A percentile compares a stretch with the other conserved stretches of the same genome.
phyloP scores from a whole-genome alignment of 1,140 invertebrate genomes.

The Aphaenogaster floridana region DNA sequence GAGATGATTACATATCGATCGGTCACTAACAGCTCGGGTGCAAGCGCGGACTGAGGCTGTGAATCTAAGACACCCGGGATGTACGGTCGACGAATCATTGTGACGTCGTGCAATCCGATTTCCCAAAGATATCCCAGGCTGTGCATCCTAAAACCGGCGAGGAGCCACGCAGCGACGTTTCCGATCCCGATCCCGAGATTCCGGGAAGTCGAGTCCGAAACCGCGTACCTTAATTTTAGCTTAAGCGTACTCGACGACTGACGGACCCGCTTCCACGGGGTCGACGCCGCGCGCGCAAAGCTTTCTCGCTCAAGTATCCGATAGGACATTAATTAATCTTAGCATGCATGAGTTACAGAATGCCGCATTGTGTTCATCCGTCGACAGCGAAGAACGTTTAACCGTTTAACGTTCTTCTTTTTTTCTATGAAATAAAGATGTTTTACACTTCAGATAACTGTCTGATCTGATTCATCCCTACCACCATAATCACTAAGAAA shows the following conservation, averaged over 20 bases:
- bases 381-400: constrained; percentile 77
- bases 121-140: constrained; percentile 69
- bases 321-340: constrained; percentile 3
- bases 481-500: background rate
- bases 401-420: constrained; percentile 72
- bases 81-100: constrained; percentile 63
- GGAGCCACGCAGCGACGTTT: background rate
- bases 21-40: constrained; percentile 13
- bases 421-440: constrained; percentile 69
- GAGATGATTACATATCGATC: constrained; percentile 21
- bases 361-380: constrained; percentile 80
- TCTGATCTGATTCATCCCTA: background rate
- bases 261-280: background rate
- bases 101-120: constrained; percentile 72
- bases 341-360: constrained; percentile 53
- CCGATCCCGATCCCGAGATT: background rate
- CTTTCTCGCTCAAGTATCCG: constrained; percentile 19
- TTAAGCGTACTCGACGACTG: constrained; percentile 14
- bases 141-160: constrained; percentile 57
- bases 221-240: background rate
- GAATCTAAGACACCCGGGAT: constrained; percentile 68
- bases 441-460: background rate
- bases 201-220: background rate
- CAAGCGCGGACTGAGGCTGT: constrained; percentile 68
- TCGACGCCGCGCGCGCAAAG: background rate